Evolutionary conservation across 2,888 invertebrate genomes (phyloP), one percentile per base, ranked within the genome.

Genomic region (Orgyia antiqua): DNA sequence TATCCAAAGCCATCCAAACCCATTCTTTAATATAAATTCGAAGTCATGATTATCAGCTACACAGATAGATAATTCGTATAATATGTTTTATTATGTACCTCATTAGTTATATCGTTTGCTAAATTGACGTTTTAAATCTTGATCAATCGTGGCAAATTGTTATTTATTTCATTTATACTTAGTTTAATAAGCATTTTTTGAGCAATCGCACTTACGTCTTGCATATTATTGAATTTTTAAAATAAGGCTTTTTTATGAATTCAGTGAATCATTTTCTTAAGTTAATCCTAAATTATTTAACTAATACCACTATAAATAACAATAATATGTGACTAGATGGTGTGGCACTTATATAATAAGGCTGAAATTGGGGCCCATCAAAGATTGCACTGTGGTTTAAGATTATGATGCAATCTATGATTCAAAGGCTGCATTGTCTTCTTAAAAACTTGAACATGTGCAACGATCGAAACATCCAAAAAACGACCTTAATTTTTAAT

Each of bases 51-150:
- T 36, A 19, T 31, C 36, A 31, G 42, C 33, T 43, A 41, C 38
- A 39, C 34, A 27, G 26, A 35, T 31, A 36, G 34, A 33, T 33
- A 42, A 42, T 41, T 49, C 36, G 34, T 36, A 24, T 36, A 33
- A 28, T 26, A n/a, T 27, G 24, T 24, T 7, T 24, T 11, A 6
- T 4, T 20, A 20, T 6, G 9, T 20, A 24, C 40, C 31, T 39
- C 42, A 42, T 44, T 37, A n/a, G n/a, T n/a, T n/a, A n/a, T n/a
- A n/a, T n/a, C 42, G 9, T 24, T 27, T 43, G 45, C 43, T 44
- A 40, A 48, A 47, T 42, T 51, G 53, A 54, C 53, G 42, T 42
- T 38, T 51, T 39, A 51, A 53, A 48, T 48, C 55, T 61, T 61
- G 60, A 53, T 57, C 58, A 61, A 61, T 52, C 52, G 46, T 35